phyloP scores from a whole-genome alignment of 2,113 vertebrate species.

The Hystrix brachyura region DNA sequence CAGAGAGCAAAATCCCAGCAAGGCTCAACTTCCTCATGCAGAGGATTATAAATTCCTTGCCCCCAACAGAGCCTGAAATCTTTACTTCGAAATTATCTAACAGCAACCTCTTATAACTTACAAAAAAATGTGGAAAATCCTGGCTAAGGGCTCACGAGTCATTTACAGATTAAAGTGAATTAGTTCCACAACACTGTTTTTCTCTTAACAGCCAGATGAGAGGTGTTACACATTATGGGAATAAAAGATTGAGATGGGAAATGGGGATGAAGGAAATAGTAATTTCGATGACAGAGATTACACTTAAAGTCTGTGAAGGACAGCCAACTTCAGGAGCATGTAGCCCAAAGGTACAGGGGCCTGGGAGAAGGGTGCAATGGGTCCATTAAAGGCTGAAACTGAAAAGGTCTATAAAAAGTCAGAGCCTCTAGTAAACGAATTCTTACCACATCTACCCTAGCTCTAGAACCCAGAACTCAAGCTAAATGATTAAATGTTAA shows the following conservation, averaged over 20 bases:
- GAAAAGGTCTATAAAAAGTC: not conserved
- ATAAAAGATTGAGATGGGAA: conserved; percentile 22
- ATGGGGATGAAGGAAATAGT: not conserved
- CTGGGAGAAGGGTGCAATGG: not conserved
- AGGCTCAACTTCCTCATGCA: conserved; percentile 8
- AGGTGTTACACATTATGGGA: not conserved
- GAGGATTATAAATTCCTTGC: conserved; percentile 24
- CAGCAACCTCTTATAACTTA: conserved; percentile 52
- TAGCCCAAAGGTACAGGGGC: not conserved
- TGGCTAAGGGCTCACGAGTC: conserved; percentile 45
- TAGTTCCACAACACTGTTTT: conserved; percentile 56
- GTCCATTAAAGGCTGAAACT: not conserved
- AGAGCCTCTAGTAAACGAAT: not conserved
- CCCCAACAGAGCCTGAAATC: not conserved
- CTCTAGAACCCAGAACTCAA: conserved; percentile 6
- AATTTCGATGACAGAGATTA: not conserved
- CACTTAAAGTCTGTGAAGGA: not conserved
- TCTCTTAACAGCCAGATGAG: not conserved
- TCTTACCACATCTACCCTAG: not conserved
- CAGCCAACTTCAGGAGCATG: not conserved
- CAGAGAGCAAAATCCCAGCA: not conserved
- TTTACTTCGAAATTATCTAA: conserved; percentile 62
- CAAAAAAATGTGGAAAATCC: not conserved
- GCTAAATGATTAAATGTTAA: not conserved
- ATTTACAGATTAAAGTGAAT: conserved; percentile 70